A percentile compares a stretch with the other conserved stretches of the same genome.
Conservation (phyloP, 1,140 invertebrate genomes). For the Battus philenor region DNA sequence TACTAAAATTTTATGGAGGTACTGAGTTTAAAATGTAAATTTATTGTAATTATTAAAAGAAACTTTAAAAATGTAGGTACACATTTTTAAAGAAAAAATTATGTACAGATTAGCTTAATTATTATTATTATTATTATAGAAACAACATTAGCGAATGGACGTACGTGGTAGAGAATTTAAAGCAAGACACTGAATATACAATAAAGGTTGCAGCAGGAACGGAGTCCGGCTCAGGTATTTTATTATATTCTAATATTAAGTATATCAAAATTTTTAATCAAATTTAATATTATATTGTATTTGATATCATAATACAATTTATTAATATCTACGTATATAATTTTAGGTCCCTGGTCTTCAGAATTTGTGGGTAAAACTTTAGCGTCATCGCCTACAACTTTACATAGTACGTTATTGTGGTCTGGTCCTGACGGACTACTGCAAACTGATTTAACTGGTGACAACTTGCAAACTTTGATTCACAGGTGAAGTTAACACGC, state of each 20-base stretch:
- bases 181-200: conserved; percentile 84
- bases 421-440: conserved; percentile 82
- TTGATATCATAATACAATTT: neutral
- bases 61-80: neutral
- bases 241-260: neutral
- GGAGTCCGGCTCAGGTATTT: conserved; percentile 80
- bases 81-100: neutral
- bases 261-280: no score
- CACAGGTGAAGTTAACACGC: conserved; percentile 77
- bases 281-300: neutral
- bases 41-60: neutral
- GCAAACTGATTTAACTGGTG: conserved; percentile 84
- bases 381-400: conserved; percentile 55
- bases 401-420: conserved; percentile 82
- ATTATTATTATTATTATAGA: conserved; percentile 25
- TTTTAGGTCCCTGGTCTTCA: conserved; percentile 85
- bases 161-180: conserved; percentile 81
- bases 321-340: conserved; percentile 12
- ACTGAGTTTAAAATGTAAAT: no score
- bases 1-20: no score
- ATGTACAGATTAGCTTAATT: neutral
- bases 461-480: conserved; percentile 80
- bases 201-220: conserved; percentile 88
- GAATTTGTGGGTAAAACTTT: conserved; percentile 84
- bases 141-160: conserved; percentile 79